These are phyloP conservation scores for Metopia argyrocephala DNA, from an alignment of 2,888 invertebrate genomes.

Conservation along the genomic window DNA sequence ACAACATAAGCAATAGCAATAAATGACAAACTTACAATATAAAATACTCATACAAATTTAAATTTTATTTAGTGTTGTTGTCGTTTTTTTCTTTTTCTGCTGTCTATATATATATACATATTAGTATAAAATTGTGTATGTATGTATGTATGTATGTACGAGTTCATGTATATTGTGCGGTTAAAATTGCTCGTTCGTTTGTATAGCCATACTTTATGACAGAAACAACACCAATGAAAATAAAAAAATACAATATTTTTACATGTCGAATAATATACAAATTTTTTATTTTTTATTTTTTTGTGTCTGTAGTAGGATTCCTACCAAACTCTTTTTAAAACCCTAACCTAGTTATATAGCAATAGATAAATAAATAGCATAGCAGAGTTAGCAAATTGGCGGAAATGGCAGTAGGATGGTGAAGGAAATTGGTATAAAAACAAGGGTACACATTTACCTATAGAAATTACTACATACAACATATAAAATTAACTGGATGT, in stretches of 20 bases:
- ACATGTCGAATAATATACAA: conserved; percentile 28
- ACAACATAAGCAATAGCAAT: conserved; percentile 4
- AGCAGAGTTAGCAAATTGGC: conserved; percentile 14
- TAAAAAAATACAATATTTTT: conserved; percentile 26
- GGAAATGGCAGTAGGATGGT: background rate
- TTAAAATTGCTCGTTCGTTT: conserved; percentile 53
- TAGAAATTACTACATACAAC: background rate
- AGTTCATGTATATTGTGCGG: conserved; percentile 49
- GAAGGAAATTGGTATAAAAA: background rate
- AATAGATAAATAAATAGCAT: conserved; percentile 28
- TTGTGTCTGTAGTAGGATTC: conserved; percentile 14
- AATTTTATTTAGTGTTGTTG: conserved; percentile 4
- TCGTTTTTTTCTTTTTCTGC: background rate
- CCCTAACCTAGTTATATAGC: background rate
- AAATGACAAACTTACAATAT: conserved; percentile 38
- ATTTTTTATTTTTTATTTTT: background rate
- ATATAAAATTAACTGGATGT: background rate
- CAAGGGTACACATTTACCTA: background rate
- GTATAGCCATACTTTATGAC: conserved; percentile 43
- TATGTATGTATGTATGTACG: no score
- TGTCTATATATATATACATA: background rate
- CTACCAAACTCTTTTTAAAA: background rate
- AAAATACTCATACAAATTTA: background rate
- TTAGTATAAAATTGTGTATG: no score
- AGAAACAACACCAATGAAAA: conserved; percentile 2